Conservation (phyloP, 2,888 invertebrate species). For the Brenthis hecate region DNA sequence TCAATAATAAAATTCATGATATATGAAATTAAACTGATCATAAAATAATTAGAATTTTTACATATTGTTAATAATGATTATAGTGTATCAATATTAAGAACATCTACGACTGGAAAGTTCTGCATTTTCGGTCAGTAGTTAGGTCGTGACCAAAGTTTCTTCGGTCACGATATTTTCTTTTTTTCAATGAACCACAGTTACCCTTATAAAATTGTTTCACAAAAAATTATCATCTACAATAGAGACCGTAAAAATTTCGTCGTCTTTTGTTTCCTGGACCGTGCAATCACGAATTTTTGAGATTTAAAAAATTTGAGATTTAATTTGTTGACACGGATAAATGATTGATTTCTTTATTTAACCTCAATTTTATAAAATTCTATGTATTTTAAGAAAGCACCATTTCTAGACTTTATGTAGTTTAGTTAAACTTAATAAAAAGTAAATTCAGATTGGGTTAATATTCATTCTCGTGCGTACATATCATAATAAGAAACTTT, state of each 20-base stretch:
- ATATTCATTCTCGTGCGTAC: no score
- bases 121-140: conserved; percentile 51
- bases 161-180: conserved; percentile 59
- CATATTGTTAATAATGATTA: not conserved
- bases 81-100: not conserved
- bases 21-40: no score
- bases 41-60: not conserved
- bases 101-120: conserved; percentile 42
- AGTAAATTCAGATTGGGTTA: no score
- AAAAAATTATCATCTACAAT: conserved; percentile 46
- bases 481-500: no score
- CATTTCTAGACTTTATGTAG: no score
- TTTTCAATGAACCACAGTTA: conserved; percentile 63
- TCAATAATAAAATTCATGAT: no score
- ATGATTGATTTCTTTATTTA: not conserved
- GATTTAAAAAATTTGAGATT: not conserved
- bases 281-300: conserved; percentile 63
- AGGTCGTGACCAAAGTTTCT: conserved; percentile 68
- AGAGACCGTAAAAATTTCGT: conserved; percentile 47
- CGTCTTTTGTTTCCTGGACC: conserved; percentile 56
- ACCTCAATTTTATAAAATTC: no score
- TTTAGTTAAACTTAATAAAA: no score
- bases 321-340: not conserved
- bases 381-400: no score
- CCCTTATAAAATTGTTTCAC: conserved; percentile 39